Percentiles rank a stretch among this genome's conserved stretches.
Evolutionary conservation across 1,140 invertebrate genomes (phyloP).

Genomic region (Reticulitermes speratus): DNA sequence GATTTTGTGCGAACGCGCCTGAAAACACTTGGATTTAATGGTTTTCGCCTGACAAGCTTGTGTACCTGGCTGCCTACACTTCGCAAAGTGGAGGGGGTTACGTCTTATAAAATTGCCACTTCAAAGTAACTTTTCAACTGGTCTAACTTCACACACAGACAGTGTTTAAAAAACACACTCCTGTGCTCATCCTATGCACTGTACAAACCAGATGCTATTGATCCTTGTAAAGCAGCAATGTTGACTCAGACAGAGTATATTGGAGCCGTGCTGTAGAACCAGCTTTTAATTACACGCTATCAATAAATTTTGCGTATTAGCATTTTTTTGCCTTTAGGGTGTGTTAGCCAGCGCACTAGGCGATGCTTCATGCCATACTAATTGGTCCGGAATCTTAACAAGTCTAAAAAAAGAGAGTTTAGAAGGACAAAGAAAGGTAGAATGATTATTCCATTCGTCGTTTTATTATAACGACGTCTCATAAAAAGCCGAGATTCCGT

Average conservation of each 20-base stretch:
- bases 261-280: neutral
- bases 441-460: neutral
- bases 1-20: too few species aligned
- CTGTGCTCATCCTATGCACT: too few species aligned
- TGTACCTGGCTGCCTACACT: too few species aligned
- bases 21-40: too few species aligned
- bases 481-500: constrained; percentile 22
- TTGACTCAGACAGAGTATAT: neutral
- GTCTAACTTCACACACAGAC: neutral
- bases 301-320: constrained; percentile 29
- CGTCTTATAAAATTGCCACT: neutral
- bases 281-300: constrained; percentile 23
- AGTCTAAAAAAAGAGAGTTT: neutral
- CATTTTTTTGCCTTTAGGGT: neutral
- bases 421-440: neutral
- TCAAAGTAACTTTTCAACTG: neutral
- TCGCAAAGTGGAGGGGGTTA: neutral
- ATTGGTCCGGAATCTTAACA: constrained; percentile 23
- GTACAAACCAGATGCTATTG: neutral
- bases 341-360: constrained; percentile 17
- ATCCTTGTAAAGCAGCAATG: neutral
- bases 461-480: neutral
- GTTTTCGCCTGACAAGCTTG: too few species aligned
- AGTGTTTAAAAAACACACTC: neutral
- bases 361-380: constrained; percentile 17